Percentiles rank a stretch among this genome's conserved stretches.
Evolutionary conservation across 2,888 invertebrate species (phyloP).

Genomic region (Tipula helvola): DNA sequence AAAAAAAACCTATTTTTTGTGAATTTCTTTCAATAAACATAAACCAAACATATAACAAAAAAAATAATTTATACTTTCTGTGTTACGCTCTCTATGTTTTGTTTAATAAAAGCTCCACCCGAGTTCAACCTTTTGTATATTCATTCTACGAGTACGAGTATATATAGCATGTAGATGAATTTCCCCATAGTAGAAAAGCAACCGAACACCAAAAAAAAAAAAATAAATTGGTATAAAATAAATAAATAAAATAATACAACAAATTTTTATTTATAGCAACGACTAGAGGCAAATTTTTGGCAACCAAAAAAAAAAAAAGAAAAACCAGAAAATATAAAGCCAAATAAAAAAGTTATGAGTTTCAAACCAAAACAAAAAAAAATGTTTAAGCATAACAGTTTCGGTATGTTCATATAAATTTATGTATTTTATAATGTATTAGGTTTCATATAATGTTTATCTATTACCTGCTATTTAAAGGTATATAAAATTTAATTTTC

Average conservation of each 20-base stretch:
- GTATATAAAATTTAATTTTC: background rate
- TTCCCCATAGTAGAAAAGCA: background rate
- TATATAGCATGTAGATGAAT: background rate
- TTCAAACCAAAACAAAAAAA: background rate
- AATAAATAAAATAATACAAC: background rate
- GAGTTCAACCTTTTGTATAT: background rate
- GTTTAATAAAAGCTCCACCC: background rate
- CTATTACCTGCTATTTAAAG: constrained; percentile 1
- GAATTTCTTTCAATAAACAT: background rate
- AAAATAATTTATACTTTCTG: background rate
- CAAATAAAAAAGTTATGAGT: background rate
- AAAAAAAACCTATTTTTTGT: background rate
- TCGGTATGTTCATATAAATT: background rate
- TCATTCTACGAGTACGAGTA: background rate
- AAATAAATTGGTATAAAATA: background rate
- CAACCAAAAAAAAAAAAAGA: background rate
- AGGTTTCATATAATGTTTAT: background rate
- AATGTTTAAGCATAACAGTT: background rate
- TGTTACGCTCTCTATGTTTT: background rate
- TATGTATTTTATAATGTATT: background rate
- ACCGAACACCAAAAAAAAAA: background rate
- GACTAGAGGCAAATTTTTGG: constrained; percentile 4
- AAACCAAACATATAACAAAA: background rate
- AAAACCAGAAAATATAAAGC: background rate
- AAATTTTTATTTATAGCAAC: background rate